A percentile compares a stretch with the other conserved stretches of the same genome.
Conservation (phyloP, 2,888 invertebrate species). For the Macrophya annulata region DNA sequence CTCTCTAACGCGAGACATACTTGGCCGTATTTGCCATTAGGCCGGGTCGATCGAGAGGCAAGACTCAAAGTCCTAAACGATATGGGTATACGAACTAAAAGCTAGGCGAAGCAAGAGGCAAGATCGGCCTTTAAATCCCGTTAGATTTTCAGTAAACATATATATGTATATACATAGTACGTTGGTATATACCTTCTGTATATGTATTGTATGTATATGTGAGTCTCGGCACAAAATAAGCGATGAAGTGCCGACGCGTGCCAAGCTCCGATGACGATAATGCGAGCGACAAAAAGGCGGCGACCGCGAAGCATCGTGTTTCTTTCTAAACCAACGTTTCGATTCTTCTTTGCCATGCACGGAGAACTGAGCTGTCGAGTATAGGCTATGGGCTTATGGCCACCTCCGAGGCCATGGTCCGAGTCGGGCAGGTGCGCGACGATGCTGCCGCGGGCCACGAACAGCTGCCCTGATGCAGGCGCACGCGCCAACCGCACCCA, state of each 20-base stretch:
- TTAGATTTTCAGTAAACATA: constrained; percentile 62
- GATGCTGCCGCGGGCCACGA: constrained; percentile 75
- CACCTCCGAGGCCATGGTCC: constrained; percentile 24
- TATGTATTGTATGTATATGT: background rate
- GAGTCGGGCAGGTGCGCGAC: constrained; percentile 73
- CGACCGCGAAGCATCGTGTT: constrained; percentile 8
- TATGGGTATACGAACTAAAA: constrained; percentile 36
- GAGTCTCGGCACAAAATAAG: background rate
- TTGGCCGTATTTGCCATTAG: constrained; percentile 64
- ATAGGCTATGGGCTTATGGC: background rate
- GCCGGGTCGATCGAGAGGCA: constrained; percentile 58
- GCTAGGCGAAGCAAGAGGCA: constrained; percentile 20
- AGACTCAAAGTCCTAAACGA: constrained; percentile 45
- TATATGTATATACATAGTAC: background rate
- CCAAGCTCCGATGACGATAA: constrained; percentile 18
- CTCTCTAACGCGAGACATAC: constrained; percentile 63
- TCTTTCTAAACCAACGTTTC: constrained; percentile 28
- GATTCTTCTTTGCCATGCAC: background rate
- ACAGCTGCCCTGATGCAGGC: constrained; percentile 65
- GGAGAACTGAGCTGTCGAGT: constrained; percentile 7
- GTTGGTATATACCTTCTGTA: background rate
- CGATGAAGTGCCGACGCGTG: constrained; percentile 24
- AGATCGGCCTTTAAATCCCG: constrained; percentile 74
- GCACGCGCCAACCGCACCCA: constrained; percentile 76
- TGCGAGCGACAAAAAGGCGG: constrained; percentile 2